Evolutionary conservation across 2,888 invertebrate genomes (phyloP).

Genomic region (Apodemia hepburni): DNA sequence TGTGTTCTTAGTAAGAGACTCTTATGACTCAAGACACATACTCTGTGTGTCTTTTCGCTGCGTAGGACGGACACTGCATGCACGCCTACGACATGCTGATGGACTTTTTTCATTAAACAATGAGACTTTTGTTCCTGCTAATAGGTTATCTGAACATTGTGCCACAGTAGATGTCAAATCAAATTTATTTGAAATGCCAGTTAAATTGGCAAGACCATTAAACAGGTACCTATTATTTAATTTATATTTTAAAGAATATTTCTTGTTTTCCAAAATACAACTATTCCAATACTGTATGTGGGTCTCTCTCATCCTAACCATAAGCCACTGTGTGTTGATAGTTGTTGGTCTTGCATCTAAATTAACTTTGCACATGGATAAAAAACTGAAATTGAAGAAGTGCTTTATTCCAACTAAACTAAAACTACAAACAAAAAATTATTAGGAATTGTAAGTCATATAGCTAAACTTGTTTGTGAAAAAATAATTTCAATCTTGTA

Average conservation of each 20-base stretch:
- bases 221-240: conserved; percentile 53
- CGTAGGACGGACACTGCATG: conserved; percentile 85
- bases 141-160: conserved; percentile 73
- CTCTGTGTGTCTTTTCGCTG: conserved; percentile 86
- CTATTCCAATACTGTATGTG: too few species aligned
- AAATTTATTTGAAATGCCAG: conserved; percentile 71
- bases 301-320: too few species aligned
- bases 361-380: too few species aligned
- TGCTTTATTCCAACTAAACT: too few species aligned
- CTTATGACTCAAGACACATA: conserved; percentile 84
- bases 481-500: too few species aligned
- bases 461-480: too few species aligned
- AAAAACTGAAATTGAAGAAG: too few species aligned
- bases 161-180: conserved; percentile 70
- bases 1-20: conserved; percentile 87
- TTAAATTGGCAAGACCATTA: conserved; percentile 69
- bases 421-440: too few species aligned
- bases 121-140: conserved; percentile 76
- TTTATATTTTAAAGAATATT: neutral
- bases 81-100: conserved; percentile 86
- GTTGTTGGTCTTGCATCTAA: too few species aligned
- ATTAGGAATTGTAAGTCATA: too few species aligned
- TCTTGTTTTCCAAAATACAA: too few species aligned
- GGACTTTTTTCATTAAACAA: conserved; percentile 83
- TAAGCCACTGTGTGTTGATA: too few species aligned